Evolutionary conservation across 1,140 invertebrate genomes (phyloP), one percentile per base, ranked within the genome.

Genomic region (Rhagoletis pomonella): DNA sequence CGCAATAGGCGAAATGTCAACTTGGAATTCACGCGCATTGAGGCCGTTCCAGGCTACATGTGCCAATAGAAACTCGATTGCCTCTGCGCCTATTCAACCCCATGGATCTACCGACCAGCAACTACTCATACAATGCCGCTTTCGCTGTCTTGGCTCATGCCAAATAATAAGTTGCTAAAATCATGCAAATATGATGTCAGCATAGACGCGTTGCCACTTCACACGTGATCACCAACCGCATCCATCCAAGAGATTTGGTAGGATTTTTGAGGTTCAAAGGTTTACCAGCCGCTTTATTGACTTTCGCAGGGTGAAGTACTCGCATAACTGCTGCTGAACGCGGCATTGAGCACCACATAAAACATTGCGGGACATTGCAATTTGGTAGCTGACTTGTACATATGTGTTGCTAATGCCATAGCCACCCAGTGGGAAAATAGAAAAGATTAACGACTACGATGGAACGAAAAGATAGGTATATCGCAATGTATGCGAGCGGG

Each of bases 151-250:
- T 55, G n/a, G 44, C 44, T 42, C 12, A 17, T 14, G 73, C 5
- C 19, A 58, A n/a, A 7, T 81, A 81, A 55, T 81, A 55, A 81
- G 50, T 81, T 81, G 55, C 73, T 55, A 81, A 81, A 42, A 73
- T 29, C 47, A 81, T 81, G 73, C 73, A 81, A 81, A 81, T 81
- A 81, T 81, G 47, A 47, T 29, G 73, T 10, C 47, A n/a, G 69
- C 69, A 44, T 44, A 12, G 5, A 50, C 2, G 29, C 29, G 29
- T 14, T 73, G 69, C 42, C 42, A 73, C 39, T 12, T 44, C 67
- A 12, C 42, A 73, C 6, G 42, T 19, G 64, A 67, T 4, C 4
- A 67, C 19, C 64, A 29, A 3, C 64, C 60, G 9, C n/a, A 62
- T 14, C n/a, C 69, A 50, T 10, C 42, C 73, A 3, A 58, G 50